Base-by-base conservation (phyloP, 2,113 vertebrate species). In the Lepisosteus osseus region DNA sequence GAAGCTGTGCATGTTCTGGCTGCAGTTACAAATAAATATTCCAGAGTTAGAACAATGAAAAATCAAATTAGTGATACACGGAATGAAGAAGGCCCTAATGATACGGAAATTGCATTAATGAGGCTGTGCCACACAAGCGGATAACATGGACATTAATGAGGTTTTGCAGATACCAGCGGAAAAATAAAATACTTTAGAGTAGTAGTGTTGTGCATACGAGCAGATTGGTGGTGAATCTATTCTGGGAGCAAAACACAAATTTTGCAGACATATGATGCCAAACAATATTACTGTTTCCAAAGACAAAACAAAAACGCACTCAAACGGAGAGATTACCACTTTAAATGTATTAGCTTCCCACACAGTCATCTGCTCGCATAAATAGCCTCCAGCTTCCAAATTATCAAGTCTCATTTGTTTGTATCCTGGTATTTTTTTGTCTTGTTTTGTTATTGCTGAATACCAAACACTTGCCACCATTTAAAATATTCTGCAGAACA, bases 321-420 rank as follows among this genome's bases (percentile, higher is more conserved):
- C 69, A 54, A 55, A 55, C 67, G 67, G 69, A 47, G 29, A 69
- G 61, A 56, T 40, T 69, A 79, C 73, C 73, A 77, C 65, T 72
- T 74, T 59, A 47, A 69, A 78, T 80, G 77, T 72, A 79, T 78
- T 68, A 81, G 47, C 72, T 78, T 72, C 76, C 77, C 72, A 77
- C 82, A 76, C 62, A 61, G 65, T 80, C 69, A 70, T 72, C 44
- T 6, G 68, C 47, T 54, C 51, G 17, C 44, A 68, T 65, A 43
- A 43, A 7, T 69, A 56, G 61, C 71, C 59, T 77, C 45, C 41
- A 72, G 62, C 56, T 47, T 67, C 47, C 40, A 43, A 47, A 29
- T 56, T 40, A 41, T n/a, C 12, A 14, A 47, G 64, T 3, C 64
- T 66, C 42, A 7, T 66, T 45, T 66, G n/a, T 44, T 15, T 11